phyloP scores from a whole-genome alignment of 2,113 vertebrate genomes.

The Hippopotamus amphibius region DNA sequence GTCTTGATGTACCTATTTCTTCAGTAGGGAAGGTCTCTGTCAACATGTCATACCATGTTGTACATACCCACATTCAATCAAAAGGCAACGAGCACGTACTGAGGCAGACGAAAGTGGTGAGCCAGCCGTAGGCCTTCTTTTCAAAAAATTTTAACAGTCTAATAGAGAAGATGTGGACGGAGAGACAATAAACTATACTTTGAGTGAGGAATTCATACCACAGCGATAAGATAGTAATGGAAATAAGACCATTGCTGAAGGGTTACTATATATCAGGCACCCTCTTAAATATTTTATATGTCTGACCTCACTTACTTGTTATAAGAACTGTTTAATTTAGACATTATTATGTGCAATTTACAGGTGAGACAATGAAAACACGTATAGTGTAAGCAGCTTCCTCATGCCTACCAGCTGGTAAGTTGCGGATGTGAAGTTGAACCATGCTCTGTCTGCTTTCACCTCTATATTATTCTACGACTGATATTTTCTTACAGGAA shows the following conservation, averaged over 20 bases:
- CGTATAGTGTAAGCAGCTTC: rapidly evolving
- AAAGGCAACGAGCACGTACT: background rate
- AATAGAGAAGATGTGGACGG: background rate
- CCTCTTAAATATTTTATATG: background rate
- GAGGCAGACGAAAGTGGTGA: background rate
- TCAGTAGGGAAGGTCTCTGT: rapidly evolving
- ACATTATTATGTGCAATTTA: background rate
- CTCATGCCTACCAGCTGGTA: background rate
- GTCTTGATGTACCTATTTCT: background rate
- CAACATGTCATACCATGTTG: rapidly evolving
- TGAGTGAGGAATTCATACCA: background rate
- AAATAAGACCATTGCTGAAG: background rate
- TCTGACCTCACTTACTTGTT: background rate
- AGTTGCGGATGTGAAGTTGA: background rate
- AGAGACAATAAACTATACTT: background rate
- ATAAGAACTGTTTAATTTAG: background rate
- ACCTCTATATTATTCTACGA: background rate
- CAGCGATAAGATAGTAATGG: background rate
- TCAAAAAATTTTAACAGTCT: background rate
- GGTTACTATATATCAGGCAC: rapidly evolving
- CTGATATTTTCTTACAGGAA: background rate
- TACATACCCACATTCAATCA: rapidly evolving
- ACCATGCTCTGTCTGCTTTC: background rate
- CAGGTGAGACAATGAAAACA: background rate
- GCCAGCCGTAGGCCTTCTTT: background rate